A percentile compares a stretch with the other conserved stretches of the same genome.
phyloP scores from a whole-genome alignment of 1,140 invertebrate genomes.

The Holotrichia oblita region DNA sequence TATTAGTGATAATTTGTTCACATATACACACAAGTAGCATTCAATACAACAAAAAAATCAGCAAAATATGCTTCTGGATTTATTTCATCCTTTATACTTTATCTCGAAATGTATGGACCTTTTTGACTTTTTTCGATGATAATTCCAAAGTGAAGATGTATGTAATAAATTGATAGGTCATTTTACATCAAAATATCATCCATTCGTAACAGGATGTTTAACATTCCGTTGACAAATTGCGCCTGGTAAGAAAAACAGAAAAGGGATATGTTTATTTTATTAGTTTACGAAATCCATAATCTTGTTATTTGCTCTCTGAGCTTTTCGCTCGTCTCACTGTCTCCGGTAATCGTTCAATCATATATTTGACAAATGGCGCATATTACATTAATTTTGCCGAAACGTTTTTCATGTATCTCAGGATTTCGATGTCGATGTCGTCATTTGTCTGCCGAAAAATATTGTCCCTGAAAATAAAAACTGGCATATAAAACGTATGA shows the following conservation, averaged over 20 bases:
- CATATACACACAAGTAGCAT: too few relatives aligned
- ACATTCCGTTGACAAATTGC: not conserved
- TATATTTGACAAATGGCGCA: not conserved
- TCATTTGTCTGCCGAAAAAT: not conserved
- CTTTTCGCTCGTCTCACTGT: not conserved
- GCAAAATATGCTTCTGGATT: too few relatives aligned
- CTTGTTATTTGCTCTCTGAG: not conserved
- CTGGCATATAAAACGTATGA: slow-evolving; percentile 13
- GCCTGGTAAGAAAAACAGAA: not conserved
- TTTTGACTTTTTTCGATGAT: too few relatives aligned
- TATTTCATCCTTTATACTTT: too few relatives aligned
- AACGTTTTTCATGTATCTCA: slow-evolving; percentile 4
- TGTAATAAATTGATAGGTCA: not conserved
- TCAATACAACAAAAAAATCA: too few relatives aligned
- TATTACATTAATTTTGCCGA: slow-evolving; percentile 5
- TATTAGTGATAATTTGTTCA: too few relatives aligned
- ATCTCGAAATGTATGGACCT: too few relatives aligned
- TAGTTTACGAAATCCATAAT: not conserved
- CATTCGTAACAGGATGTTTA: not conserved
- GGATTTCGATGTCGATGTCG: not conserved
- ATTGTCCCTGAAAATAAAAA: slow-evolving; percentile 23
- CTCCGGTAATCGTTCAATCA: not conserved
- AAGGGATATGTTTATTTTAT: not conserved
- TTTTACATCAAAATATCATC: not conserved
- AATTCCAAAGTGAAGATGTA: too few relatives aligned